Evolutionary conservation across 2,888 invertebrate species (phyloP).

Genomic region (Pseudeuparius sepicola): DNA sequence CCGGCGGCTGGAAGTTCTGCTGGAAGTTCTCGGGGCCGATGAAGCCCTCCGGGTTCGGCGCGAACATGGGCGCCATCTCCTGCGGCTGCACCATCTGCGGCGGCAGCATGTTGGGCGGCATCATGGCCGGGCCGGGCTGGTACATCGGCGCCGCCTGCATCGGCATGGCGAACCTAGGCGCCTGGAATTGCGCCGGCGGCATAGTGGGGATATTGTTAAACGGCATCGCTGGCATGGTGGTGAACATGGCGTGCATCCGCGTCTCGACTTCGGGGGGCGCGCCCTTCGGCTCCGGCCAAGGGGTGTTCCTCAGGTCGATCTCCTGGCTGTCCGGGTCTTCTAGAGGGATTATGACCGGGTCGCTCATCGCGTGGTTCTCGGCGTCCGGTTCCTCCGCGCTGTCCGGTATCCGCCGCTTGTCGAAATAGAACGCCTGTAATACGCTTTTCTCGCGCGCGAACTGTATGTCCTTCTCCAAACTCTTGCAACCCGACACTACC

Average conservation of each 20-base stretch:
- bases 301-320: conserved; percentile 64
- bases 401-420: conserved; percentile 76
- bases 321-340: conserved; percentile 83
- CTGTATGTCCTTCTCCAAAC: conserved; percentile 80
- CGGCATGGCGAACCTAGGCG: conserved; percentile 26
- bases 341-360: conserved; percentile 75
- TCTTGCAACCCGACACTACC: conserved; percentile 63
- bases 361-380: conserved; percentile 65
- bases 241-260: too few species aligned
- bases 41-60: conserved; percentile 27
- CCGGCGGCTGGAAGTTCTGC: conserved; percentile 24
- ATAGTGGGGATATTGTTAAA: conserved; percentile 45
- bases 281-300: conserved; percentile 80
- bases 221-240: conserved; percentile 34
- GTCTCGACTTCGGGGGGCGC: conserved; percentile 41
- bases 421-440: conserved; percentile 72
- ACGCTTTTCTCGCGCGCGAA: conserved; percentile 78
- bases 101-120: conserved; percentile 36
- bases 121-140: conserved; percentile 30
- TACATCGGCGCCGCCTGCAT: conserved; percentile 17
- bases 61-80: conserved; percentile 38
- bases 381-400: conserved; percentile 78
- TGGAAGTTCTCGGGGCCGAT: conserved; percentile 23
- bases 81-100: conserved; percentile 35
- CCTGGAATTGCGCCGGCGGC: conserved; percentile 35